phyloP scores from a whole-genome alignment of 2,113 vertebrate species.

The Brachypodius melanocephalos region DNA sequence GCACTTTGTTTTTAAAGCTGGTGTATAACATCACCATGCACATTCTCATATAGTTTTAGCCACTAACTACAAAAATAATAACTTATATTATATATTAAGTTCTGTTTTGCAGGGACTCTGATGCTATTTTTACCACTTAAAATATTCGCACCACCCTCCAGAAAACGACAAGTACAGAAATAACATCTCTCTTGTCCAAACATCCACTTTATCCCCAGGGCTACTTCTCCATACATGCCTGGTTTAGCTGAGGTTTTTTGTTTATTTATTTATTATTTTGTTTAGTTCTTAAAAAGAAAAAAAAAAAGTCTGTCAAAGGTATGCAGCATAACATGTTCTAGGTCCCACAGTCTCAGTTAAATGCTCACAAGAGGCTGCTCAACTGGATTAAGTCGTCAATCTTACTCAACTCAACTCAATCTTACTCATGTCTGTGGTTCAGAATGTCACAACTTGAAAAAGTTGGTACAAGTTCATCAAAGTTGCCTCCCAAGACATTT shows the following conservation, averaged over 20 bases:
- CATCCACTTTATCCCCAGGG: neutral
- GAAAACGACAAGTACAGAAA: neutral
- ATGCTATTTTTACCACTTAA: neutral
- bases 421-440: fast-evolving
- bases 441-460: neutral
- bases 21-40: neutral
- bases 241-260: neutral
- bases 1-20: neutral
- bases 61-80: neutral
- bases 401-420: neutral
- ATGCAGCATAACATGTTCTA: neutral
- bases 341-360: neutral
- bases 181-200: neutral
- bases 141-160: neutral
- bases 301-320: neutral
- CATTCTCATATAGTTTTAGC: neutral
- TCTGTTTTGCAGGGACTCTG: neutral
- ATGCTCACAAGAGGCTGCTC: neutral
- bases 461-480: neutral
- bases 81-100: neutral
- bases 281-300: neutral
- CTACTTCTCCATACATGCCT: neutral
- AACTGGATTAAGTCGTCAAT: neutral
- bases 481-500: neutral
- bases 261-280: neutral